phyloP scores from a whole-genome alignment of 64 coral and sea anemone species.

The Pachyseris speciosa region DNA sequence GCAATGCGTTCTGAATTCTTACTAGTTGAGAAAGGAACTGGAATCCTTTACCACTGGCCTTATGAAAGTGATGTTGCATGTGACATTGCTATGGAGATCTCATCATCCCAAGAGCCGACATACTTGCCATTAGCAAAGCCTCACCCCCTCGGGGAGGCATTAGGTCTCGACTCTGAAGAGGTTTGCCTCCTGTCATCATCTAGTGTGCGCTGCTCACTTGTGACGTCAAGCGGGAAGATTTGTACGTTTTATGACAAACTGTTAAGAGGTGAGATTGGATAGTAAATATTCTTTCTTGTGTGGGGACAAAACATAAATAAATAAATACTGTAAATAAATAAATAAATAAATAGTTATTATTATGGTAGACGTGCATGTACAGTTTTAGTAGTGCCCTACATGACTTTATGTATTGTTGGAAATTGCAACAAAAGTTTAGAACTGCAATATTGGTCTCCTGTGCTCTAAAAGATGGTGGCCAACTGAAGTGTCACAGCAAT shows the following conservation, averaged over 20 bases:
- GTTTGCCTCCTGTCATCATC: constrained; percentile 60
- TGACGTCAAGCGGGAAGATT: constrained; percentile 88
- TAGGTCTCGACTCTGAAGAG: constrained; percentile 62
- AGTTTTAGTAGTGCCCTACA: too few relatives aligned
- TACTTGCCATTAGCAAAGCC: constrained; percentile 63
- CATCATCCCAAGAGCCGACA: neutral
- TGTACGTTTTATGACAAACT: constrained; percentile 95
- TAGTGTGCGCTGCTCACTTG: constrained; percentile 80
- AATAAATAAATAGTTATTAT: too few relatives aligned
- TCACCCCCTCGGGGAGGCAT: constrained; percentile 57
- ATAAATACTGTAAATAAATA: too few relatives aligned
- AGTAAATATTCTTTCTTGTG: too few relatives aligned
- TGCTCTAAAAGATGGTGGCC: too few relatives aligned
- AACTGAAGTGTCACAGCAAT: too few relatives aligned
- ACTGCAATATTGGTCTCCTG: too few relatives aligned
- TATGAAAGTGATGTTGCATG: constrained; percentile 28
- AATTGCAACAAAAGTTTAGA: too few relatives aligned
- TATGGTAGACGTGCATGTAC: too few relatives aligned
- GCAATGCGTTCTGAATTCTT: constrained; percentile 88
- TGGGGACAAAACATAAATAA: too few relatives aligned
- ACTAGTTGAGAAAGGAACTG: constrained; percentile 81
- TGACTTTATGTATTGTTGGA: too few relatives aligned
- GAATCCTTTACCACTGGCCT: constrained; percentile 87
- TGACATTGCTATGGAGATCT: constrained; percentile 34
- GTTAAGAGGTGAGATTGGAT: constrained; percentile 76